Conservation (phyloP, 1,140 invertebrate genomes). For the Orius laevigatus region DNA sequence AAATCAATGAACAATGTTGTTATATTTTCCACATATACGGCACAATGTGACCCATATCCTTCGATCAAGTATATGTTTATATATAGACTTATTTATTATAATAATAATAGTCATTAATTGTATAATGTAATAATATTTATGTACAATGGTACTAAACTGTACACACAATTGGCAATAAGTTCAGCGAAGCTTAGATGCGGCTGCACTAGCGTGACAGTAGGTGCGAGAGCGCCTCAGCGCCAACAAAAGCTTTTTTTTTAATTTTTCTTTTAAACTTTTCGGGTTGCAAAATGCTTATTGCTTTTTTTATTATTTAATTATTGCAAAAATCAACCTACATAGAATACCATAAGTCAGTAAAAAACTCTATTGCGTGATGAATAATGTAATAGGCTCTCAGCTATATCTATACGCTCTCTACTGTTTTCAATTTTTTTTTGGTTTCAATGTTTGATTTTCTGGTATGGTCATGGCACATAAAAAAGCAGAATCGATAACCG, state of each 20-base stretch:
- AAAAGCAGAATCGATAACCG: constrained; percentile 4
- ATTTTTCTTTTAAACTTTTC: constrained; percentile 8
- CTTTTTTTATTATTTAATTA: constrained; percentile 8
- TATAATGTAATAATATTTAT: constrained; percentile 17
- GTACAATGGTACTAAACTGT: constrained; percentile 18
- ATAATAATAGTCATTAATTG: constrained; percentile 17
- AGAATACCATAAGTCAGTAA: constrained; percentile 11
- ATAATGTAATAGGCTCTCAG: constrained; percentile 8
- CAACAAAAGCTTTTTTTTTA: constrained; percentile 9
- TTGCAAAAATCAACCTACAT: constrained; percentile 15
- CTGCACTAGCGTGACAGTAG: constrained; percentile 7
- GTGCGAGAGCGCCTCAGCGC: constrained; percentile 3
- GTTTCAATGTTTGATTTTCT: constrained; percentile 1
- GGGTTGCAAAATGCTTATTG: constrained; percentile 12
- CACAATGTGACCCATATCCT: constrained; percentile 19
- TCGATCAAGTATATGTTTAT: constrained; percentile 17
- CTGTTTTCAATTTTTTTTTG: constrained; percentile 1
- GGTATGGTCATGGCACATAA: constrained; percentile 9
- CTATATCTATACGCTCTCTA: constrained; percentile 9
- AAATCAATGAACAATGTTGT: constrained; percentile 17
- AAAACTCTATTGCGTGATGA: constrained; percentile 13
- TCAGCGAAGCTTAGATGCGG: constrained; percentile 12
- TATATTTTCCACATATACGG: constrained; percentile 18
- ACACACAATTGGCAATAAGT: constrained; percentile 17
- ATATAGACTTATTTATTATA: constrained; percentile 18